A percentile compares a stretch with the other conserved stretches of the same genome.
Evolutionary conservation across 2,888 invertebrate species (phyloP).

Genomic region (Drosophila dives): DNA sequence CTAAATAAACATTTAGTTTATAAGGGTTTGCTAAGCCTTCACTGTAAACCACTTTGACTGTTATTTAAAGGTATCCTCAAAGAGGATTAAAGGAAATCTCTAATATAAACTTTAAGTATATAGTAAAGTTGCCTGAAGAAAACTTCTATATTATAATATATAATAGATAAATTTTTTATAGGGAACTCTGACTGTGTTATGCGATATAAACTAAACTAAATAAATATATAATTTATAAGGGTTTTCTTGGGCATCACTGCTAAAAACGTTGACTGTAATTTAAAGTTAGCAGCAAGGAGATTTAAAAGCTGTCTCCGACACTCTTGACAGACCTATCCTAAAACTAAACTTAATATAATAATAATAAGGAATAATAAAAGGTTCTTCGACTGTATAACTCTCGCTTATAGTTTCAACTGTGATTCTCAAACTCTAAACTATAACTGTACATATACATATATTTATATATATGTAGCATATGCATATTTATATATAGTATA

Average conservation of each 20-base stretch:
- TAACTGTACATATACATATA: not conserved
- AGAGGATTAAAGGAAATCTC: not conserved
- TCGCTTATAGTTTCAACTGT: not conserved
- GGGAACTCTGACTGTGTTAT: no score
- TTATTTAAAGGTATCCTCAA: not conserved
- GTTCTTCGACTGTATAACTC: not conserved
- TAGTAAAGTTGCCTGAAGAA: no score
- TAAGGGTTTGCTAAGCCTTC: not conserved
- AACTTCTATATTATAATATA: no score
- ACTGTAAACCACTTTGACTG: not conserved
- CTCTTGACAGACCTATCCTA: not conserved
- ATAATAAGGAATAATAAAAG: not conserved
- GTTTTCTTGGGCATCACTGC: not conserved
- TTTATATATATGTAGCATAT: not conserved
- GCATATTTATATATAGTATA: not conserved
- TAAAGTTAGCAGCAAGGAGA: not conserved
- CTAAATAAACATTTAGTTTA: not conserved
- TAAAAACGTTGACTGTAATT: not conserved
- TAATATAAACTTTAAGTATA: no score
- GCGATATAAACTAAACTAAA: no score
- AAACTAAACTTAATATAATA: not conserved
- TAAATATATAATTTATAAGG: no score
- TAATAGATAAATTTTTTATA: no score
- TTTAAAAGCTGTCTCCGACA: no score
- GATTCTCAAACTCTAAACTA: not conserved